Percentiles rank a stretch among this genome's conserved stretches.
Evolutionary conservation across 1,140 invertebrate genomes (phyloP).

Genomic region (Rhopalosiphum padi): DNA sequence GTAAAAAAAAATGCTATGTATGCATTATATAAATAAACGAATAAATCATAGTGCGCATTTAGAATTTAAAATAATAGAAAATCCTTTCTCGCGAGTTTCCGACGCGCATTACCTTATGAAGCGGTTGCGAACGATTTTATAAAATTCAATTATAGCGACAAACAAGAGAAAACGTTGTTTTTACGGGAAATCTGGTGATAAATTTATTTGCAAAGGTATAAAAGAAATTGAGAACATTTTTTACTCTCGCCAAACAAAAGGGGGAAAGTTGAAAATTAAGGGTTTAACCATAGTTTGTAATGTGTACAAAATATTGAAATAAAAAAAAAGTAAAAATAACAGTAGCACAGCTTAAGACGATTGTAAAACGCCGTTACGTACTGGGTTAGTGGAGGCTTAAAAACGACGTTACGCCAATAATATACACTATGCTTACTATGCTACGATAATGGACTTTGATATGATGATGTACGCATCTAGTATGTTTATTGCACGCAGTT

Average conservation of each 20-base stretch:
- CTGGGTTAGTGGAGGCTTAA: not conserved
- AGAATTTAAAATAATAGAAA: conserved; percentile 34
- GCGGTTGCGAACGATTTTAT: not conserved
- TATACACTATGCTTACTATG: not conserved
- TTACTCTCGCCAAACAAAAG: not conserved
- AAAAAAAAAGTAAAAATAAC: not conserved
- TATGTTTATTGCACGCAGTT: too few species aligned
- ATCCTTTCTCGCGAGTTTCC: not conserved
- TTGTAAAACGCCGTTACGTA: not conserved
- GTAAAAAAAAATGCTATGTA: not conserved
- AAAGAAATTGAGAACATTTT: not conserved
- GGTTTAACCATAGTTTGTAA: not conserved
- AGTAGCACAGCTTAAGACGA: not conserved
- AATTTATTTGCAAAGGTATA: not conserved
- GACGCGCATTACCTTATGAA: not conserved
- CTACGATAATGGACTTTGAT: too few species aligned
- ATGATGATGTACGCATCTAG: too few species aligned
- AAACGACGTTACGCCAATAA: not conserved
- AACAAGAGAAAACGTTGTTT: not conserved
- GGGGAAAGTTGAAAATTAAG: not conserved
- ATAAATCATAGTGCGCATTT: not conserved
- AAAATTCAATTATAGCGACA: conserved; percentile 24
- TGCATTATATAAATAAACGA: not conserved
- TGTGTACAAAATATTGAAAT: not conserved
- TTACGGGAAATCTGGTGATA: not conserved